Base-by-base conservation (phyloP, 2,113 vertebrate species). In the Pseudonaja textilis region DNA sequence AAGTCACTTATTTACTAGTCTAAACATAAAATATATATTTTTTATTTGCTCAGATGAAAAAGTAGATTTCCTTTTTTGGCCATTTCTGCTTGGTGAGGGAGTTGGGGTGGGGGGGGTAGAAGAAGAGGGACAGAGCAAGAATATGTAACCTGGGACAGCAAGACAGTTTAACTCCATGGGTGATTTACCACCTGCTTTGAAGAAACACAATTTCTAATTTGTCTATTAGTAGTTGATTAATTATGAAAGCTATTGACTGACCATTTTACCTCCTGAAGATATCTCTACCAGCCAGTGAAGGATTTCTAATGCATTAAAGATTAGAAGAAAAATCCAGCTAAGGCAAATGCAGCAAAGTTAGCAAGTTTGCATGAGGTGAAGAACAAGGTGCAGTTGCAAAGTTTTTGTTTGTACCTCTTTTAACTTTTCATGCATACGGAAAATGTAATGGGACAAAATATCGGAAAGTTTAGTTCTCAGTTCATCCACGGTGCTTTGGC, bases 1-100 rank as follows among this genome's bases (percentile, higher is more conserved):
- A 97, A 94, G 95, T 95, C 97, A 97, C 97, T 97, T 97, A 98
- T 98, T 98, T 97, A 98, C 97, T 96, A 96, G 96, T 90, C 94
- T 98, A 97, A 90, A 94, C 97, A 97, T 96, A 97, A 98, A 97
- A 97, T 97, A 98, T 97, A 97, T 97, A 45, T 45, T 45, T 5
- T 45, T 45, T 97, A 98, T 96, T 97, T 96, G 96, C 95, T 97
- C 93, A 96, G 95, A 97, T 96, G 95, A 97, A 97, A 98, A 98
- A 96, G 50, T 96, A 98, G 96, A 95, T 97, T 97, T 96, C 95
- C 96, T 96, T 96, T n/a, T 97, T 92, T 97, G 95, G 93, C 96
- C 93, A 86, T 96, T 96, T 85, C 0, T 89, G 11, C 95, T 97
- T 97, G 96, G 96, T 96, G 96, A 97, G 92, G 61, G 61, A 22